These are phyloP conservation scores for Deladenus siricidicola DNA, from an alignment of 2,888 invertebrate genomes.

Conservation along the genomic window DNA sequence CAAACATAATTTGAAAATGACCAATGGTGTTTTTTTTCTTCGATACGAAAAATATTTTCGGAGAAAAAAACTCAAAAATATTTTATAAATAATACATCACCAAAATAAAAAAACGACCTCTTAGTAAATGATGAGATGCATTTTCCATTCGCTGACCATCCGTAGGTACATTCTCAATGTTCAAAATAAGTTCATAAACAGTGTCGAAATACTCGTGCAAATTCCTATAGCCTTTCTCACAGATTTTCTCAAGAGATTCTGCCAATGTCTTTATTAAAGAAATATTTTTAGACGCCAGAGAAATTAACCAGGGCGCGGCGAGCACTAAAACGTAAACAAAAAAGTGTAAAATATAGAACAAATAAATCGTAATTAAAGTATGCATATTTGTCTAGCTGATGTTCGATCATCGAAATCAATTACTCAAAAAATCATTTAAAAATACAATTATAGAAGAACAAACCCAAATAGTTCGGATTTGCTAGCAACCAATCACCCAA, in stretches of 20 bases:
- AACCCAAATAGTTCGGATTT: constrained; percentile 60
- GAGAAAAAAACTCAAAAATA: background rate
- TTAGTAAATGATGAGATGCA: constrained; percentile 17
- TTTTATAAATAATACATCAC: background rate
- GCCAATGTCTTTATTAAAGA: constrained; percentile 18
- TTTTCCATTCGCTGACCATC: constrained; percentile 17
- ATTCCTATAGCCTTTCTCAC: constrained; percentile 7
- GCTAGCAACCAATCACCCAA: constrained; percentile 75
- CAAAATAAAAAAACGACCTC: constrained; percentile 2
- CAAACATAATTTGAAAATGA: background rate
- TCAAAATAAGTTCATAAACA: constrained; percentile 7
- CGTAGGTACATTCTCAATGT: constrained; percentile 8
- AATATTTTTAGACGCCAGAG: constrained; percentile 4
- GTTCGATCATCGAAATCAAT: too few relatives aligned
- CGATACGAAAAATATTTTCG: background rate
- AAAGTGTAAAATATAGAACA: background rate
- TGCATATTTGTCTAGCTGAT: background rate
- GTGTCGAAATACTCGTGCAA: constrained; percentile 12
- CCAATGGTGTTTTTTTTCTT: too few relatives aligned
- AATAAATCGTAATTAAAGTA: background rate
- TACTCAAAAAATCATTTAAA: background rate
- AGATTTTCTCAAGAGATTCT: constrained; percentile 33
- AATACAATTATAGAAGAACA: constrained; percentile 26
- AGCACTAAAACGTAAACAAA: constrained; percentile 24
- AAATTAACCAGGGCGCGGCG: constrained; percentile 32